Conservation (phyloP, 64 coral and sea anemone species). For the Pocillopora verrucosa region DNA sequence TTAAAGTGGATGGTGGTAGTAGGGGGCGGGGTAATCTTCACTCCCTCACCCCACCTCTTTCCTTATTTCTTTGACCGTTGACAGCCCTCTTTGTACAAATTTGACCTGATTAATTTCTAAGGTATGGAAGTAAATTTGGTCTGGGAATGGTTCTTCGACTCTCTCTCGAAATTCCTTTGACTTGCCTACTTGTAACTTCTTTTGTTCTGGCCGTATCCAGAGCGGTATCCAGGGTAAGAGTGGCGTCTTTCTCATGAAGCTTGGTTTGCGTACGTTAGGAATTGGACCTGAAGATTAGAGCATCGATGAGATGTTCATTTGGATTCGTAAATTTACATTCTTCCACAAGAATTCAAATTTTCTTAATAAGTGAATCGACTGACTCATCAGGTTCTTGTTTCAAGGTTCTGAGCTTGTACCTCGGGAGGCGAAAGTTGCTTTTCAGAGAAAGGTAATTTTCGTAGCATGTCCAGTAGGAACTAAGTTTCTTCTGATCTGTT, state of each 20-base stretch:
- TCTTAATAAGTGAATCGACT: constrained; percentile 57
- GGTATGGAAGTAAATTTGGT: too few relatives aligned
- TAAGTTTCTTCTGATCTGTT: constrained; percentile 46
- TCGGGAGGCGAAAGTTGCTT: constrained; percentile 59
- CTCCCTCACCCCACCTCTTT: too few relatives aligned
- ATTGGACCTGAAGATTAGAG: constrained; percentile 27
- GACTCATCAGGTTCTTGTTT: constrained; percentile 42
- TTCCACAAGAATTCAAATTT: constrained; percentile 52
- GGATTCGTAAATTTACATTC: constrained; percentile 57
- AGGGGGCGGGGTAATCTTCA: too few relatives aligned
- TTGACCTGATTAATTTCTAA: too few relatives aligned
- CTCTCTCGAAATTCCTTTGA: constrained; percentile 71
- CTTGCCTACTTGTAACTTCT: constrained; percentile 57
- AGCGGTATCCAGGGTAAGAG: too few relatives aligned
- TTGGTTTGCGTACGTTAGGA: constrained; percentile 57
- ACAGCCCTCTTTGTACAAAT: too few relatives aligned
- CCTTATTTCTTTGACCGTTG: too few relatives aligned
- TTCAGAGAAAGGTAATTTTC: too few relatives aligned
- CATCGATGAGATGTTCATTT: constrained; percentile 55
- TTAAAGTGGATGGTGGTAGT: too few relatives aligned
- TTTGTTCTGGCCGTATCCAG: constrained; percentile 62
- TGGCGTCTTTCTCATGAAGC: constrained; percentile 66
- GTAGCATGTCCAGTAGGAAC: too few relatives aligned
- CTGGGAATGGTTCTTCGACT: too few relatives aligned
- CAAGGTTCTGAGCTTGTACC: constrained; percentile 52